Percentiles rank a stretch among this genome's conserved stretches.
phyloP scores from a whole-genome alignment of 2,888 invertebrate genomes.

The Cynaeus angustus region DNA sequence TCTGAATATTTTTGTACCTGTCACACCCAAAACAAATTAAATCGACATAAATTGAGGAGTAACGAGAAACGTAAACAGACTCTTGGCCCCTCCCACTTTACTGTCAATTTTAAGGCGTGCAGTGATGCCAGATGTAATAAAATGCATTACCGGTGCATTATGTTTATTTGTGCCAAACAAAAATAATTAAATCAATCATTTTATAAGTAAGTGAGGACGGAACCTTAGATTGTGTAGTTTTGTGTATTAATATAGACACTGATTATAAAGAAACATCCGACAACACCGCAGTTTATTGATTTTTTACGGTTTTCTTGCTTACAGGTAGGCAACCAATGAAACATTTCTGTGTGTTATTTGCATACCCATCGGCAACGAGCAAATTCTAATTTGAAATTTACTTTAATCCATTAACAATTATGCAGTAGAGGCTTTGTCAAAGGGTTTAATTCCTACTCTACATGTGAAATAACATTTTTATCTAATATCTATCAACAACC shows the following conservation, averaged over 20 bases:
- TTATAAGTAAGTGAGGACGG: background rate
- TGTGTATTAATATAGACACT: too few relatives aligned
- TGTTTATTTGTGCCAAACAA: too few relatives aligned
- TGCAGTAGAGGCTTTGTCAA: too few relatives aligned
- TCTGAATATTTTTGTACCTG: conserved; percentile 3
- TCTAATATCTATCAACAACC: too few relatives aligned
- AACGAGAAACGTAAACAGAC: conserved; percentile 30
- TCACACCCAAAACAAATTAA: conserved; percentile 39
- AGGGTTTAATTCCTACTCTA: too few relatives aligned
- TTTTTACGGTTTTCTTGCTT: background rate
- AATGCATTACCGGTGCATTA: too few relatives aligned
- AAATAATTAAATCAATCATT: background rate
- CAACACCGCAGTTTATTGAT: background rate
- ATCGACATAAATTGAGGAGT: conserved; percentile 13
- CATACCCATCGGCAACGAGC: too few relatives aligned
- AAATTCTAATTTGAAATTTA: too few relatives aligned
- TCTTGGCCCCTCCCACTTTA: conserved; percentile 18
- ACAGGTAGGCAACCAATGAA: background rate
- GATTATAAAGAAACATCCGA: background rate
- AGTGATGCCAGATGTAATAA: conserved; percentile 3
- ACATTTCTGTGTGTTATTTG: background rate
- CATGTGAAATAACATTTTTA: too few relatives aligned
- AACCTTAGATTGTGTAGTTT: background rate
- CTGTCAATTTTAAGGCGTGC: conserved; percentile 9
- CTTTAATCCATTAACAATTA: too few relatives aligned